These are phyloP conservation scores for Calephelis perditalis DNA, from an alignment of 2,888 invertebrate genomes.

Conservation along the genomic window DNA sequence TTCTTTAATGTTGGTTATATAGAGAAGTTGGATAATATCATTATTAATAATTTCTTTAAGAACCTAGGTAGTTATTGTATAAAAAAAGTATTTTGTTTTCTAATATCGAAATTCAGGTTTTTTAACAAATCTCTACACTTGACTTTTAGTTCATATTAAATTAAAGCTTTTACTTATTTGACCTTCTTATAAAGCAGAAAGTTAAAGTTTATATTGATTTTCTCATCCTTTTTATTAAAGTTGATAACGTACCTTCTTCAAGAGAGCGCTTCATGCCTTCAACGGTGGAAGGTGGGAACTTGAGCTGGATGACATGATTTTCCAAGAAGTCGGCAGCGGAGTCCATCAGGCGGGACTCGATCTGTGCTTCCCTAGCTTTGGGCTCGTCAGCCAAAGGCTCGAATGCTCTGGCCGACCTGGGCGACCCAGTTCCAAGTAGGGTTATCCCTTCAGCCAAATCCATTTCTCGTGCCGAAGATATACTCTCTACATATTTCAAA, in stretches of 20 bases:
- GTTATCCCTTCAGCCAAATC: conserved; percentile 79
- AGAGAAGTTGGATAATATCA: too few relatives aligned
- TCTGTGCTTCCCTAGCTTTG: conserved; percentile 83
- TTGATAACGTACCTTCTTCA: conserved; percentile 83
- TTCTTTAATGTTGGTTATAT: too few relatives aligned
- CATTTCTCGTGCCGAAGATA: conserved; percentile 76
- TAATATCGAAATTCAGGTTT: too few relatives aligned
- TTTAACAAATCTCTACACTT: too few relatives aligned
- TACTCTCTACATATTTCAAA: conserved; percentile 81
- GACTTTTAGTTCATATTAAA: too few relatives aligned
- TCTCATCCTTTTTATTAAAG: background rate
- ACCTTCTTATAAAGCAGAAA: too few relatives aligned
- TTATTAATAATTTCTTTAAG: too few relatives aligned
- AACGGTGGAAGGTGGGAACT: conserved; percentile 84
- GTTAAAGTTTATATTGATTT: too few relatives aligned
- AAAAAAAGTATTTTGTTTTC: too few relatives aligned
- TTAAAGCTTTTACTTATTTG: too few relatives aligned
- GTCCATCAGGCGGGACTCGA: conserved; percentile 86
- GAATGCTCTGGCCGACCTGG: conserved; percentile 78
- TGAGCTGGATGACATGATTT: conserved; percentile 89
- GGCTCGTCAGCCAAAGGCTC: conserved; percentile 84
- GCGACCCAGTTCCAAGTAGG: conserved; percentile 66
- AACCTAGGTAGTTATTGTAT: too few relatives aligned
- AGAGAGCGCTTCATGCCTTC: conserved; percentile 87
- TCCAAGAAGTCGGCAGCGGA: conserved; percentile 87